These are phyloP conservation scores for Amphipyra berbera DNA, from an alignment of 2,888 invertebrate genomes.

Conservation along the genomic window DNA sequence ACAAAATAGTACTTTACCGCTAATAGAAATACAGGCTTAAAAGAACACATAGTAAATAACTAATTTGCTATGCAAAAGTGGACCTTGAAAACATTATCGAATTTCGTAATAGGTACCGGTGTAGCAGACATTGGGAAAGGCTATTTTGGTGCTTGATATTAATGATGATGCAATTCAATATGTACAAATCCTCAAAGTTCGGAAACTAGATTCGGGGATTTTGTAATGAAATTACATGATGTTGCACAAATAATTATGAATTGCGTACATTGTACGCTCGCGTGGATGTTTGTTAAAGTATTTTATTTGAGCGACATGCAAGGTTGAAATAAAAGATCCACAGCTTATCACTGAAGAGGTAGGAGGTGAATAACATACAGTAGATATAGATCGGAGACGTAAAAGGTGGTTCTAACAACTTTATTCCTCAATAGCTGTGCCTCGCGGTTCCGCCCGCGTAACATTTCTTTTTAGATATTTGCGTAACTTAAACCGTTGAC, in stretches of 20 bases:
- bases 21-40: not conserved
- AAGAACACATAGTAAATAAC: conserved; percentile 7
- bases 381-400: too few relatives aligned
- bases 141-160: conserved; percentile 24
- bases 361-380: too few relatives aligned
- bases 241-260: not conserved
- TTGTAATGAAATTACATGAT: conserved; percentile 14
- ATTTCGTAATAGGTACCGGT: conserved; percentile 31
- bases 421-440: too few relatives aligned
- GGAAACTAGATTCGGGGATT: conserved; percentile 9
- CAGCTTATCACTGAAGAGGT: too few relatives aligned
- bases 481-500: too few relatives aligned
- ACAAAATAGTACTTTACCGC: not conserved
- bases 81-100: conserved; percentile 39
- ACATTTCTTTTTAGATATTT: too few relatives aligned
- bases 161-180: conserved; percentile 33
- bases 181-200: conserved; percentile 21
- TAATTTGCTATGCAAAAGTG: conserved; percentile 15
- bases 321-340: too few relatives aligned
- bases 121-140: conserved; percentile 27
- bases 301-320: too few relatives aligned
- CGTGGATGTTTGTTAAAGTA: too few relatives aligned
- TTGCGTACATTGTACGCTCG: too few relatives aligned
- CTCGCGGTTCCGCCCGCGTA: too few relatives aligned
- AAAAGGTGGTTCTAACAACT: too few relatives aligned